Evolutionary conservation across 2,113 vertebrate species (phyloP).

Genomic region (Numenius arquata): DNA sequence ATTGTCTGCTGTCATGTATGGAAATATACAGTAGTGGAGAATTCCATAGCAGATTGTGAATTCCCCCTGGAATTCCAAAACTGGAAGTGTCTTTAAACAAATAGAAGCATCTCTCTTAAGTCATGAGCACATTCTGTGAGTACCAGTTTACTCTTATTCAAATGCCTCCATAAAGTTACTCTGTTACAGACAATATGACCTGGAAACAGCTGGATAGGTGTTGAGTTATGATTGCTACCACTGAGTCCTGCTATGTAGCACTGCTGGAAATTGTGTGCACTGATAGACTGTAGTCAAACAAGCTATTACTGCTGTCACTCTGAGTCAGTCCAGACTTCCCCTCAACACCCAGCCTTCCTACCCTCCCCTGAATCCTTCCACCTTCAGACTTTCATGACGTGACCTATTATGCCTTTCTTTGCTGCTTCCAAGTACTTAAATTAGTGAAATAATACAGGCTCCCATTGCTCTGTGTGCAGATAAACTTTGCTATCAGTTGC

Average conservation of each 20-base stretch:
- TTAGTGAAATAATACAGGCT: background rate
- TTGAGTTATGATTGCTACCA: background rate
- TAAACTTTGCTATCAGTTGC: background rate
- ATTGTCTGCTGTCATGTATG: background rate
- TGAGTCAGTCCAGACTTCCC: background rate
- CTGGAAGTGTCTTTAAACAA: background rate
- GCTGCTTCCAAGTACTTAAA: background rate
- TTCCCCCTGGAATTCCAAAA: background rate
- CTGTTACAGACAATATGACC: background rate
- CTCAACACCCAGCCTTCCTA: background rate
- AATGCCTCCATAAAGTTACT: background rate
- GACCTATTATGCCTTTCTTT: background rate
- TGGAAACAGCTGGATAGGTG: background rate
- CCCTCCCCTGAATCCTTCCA: background rate
- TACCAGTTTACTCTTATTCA: background rate
- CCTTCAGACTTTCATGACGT: background rate
- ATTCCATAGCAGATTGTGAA: background rate
- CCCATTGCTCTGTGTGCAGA: background rate
- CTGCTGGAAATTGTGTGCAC: background rate
- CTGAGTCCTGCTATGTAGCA: background rate
- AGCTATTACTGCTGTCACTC: background rate
- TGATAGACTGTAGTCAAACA: fast-evolving
- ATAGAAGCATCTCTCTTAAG: background rate
- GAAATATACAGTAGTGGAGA: background rate
- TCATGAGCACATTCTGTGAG: background rate